phyloP scores from a whole-genome alignment of 2,888 invertebrate species.

The Eurois occulta region DNA sequence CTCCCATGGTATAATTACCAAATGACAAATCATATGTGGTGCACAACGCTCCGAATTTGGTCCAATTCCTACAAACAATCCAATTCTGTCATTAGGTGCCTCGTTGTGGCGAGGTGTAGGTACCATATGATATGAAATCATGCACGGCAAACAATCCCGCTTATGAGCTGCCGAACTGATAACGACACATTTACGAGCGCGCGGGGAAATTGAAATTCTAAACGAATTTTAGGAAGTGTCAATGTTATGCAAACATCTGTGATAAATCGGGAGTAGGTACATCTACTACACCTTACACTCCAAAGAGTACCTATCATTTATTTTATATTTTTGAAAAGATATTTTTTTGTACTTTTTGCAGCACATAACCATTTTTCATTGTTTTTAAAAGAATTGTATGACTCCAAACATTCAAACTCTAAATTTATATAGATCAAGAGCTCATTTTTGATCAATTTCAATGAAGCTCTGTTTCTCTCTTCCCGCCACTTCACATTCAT shows the following conservation, averaged over 20 bases:
- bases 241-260: constrained; percentile 51
- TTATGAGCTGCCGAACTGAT: constrained; percentile 77
- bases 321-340: too few species aligned
- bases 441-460: too few species aligned
- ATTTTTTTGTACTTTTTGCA: too few species aligned
- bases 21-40: background rate
- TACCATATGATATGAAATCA: constrained; percentile 64
- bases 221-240: constrained; percentile 67
- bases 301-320: too few species aligned
- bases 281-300: constrained; percentile 2
- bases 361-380: too few species aligned
- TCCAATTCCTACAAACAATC: constrained; percentile 73
- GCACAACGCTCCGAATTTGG: constrained; percentile 60
- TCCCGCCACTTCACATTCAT: too few species aligned
- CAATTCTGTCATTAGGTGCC: constrained; percentile 62
- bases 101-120: constrained; percentile 42
- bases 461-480: too few species aligned
- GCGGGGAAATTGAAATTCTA: constrained; percentile 77
- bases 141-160: constrained; percentile 73
- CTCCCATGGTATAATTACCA: background rate
- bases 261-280: constrained; percentile 46
- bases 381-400: too few species aligned
- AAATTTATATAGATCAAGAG: too few species aligned
- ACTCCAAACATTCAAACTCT: too few species aligned
- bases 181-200: constrained; percentile 73